Conservation (phyloP, 2,888 invertebrate species). For the Oasisia sp. region DNA sequence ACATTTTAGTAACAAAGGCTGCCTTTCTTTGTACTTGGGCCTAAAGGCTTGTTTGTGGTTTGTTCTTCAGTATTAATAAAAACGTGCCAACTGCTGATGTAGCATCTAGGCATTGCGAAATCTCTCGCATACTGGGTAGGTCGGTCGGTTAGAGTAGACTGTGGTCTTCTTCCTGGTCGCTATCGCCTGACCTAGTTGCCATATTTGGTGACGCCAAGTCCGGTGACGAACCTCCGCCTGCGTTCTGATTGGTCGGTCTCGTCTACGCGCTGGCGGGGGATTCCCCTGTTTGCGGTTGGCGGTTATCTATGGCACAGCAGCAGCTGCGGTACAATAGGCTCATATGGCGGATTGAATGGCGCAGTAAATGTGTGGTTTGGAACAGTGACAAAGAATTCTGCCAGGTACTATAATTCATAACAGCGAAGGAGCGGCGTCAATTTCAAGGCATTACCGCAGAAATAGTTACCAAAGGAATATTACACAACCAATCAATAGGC, state of each 20-base stretch:
- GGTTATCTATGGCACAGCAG: not conserved
- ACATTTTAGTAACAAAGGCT: not conserved
- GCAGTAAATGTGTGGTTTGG: not conserved
- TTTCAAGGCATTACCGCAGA: not conserved
- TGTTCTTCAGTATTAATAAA: not conserved
- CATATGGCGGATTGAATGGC: not conserved
- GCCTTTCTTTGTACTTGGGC: not conserved
- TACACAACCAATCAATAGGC: not conserved
- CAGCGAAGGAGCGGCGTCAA: not conserved
- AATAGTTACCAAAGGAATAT: not conserved
- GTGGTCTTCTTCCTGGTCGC: not conserved
- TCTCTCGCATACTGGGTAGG: not conserved
- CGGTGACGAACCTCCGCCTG: not conserved
- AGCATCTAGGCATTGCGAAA: slow-evolving; percentile 5
- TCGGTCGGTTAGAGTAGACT: not conserved
- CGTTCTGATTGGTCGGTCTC: not conserved
- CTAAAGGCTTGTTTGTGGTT: not conserved
- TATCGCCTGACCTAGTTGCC: not conserved
- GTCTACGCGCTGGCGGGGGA: not conserved
- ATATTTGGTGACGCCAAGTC: not conserved
- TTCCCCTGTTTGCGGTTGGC: not conserved
- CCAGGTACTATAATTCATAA: no score
- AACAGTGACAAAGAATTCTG: no score
- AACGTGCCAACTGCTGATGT: not conserved
- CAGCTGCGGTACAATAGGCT: not conserved